Evolutionary conservation across 53 echinoderm and acorn worm species (phyloP), one percentile per base, ranked within the genome.

Genomic region (Hippasteria phrygiana): DNA sequence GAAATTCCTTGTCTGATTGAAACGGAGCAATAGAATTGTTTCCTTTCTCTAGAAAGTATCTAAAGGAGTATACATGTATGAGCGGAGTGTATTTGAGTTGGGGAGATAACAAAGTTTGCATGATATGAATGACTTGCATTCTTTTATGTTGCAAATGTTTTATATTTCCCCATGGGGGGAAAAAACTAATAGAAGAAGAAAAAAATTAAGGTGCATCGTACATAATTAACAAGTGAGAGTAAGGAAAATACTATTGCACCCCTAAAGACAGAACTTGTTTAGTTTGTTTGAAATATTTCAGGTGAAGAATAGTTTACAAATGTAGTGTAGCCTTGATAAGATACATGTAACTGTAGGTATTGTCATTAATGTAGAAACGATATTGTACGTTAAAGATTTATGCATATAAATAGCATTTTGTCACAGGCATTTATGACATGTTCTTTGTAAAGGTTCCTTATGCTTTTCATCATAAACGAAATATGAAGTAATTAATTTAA

Each of bases 391-490:
- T 43, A 43, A 14, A 36, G 43, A 64, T 42, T 62, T 62, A 81
- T 66, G 81, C 81, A 64, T 81, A 64, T 81, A 81, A 81, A 81
- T 81, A 81, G 81, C 64, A 43, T 45, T 81, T 81, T 65, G 81
- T 65, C 63, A 79, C 26, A 63, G 65, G 64, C 43, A 81, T 81
- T 56, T 11, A 43, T 35, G 41, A 81, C 40, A 27, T 63, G 37
- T 26, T 40, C 59, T 51, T 65, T 81, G 64, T 64, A 65, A 81
- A 42, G 65, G 26, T 81, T 64, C 81, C 20, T 63, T 47, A 81
- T 56, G 81, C 66, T 81, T 39, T 63, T 81, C 64, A 41, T 78
- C 24, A 24, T 27, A 28, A 46, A 32, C 22, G 43, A 41, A 75
- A 50, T 17, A 43, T 73, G 9, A 3, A 17, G 39, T n/a, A 46